Evolutionary conservation across 2,113 vertebrate genomes (phyloP), one percentile per base, ranked within the genome.

Genomic region (Dunckerocampus dactyliophorus): DNA sequence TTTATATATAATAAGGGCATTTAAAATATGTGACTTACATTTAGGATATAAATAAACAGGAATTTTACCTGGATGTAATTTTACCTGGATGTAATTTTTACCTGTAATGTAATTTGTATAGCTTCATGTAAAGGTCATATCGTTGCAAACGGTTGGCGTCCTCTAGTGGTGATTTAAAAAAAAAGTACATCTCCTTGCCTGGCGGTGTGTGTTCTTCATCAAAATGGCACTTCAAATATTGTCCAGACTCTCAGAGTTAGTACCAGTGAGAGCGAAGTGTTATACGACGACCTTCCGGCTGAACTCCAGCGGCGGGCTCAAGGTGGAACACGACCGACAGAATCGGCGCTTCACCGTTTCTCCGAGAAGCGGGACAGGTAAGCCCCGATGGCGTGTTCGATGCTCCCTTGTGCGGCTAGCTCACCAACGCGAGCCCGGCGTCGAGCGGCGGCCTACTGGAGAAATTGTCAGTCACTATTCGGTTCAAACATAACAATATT

Each of bases 281-380:
- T 8, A 0, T 9, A 58, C 8, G 0, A 2, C 12, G n/a, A 19
- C 15, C 31, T 57, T 48, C 28, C 15, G 47, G 0, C 22, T 31
- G 0, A 67, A 21, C 48, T 59, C 64, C 62, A 17, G 54, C 21
- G 10, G 51, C 43, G 6, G 37, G 13, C 28, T 80, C 0, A 56
- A 2, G 61, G 87, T 89, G 63, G 16, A 83, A 67, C 89, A 91
- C 16, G 87, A 91, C 68, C 82, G 87, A 57, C 46, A 47, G 8
- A 82, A 72, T 21, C 74, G 2, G 24, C 74, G 81, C n/a, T 91
- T 91, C 72, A 83, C 75, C 11, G 54, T 88, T 53, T 16, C 15
- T 7, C 62, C 85, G 9, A 51, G 61, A 55, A 47, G 56, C 73
- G 75, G 57, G 13, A 61, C 60, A 3, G 85, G 88, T 89, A 60